These are phyloP conservation scores for Lepas anatifera DNA, from an alignment of 2,888 invertebrate genomes.

Conservation along the genomic window DNA sequence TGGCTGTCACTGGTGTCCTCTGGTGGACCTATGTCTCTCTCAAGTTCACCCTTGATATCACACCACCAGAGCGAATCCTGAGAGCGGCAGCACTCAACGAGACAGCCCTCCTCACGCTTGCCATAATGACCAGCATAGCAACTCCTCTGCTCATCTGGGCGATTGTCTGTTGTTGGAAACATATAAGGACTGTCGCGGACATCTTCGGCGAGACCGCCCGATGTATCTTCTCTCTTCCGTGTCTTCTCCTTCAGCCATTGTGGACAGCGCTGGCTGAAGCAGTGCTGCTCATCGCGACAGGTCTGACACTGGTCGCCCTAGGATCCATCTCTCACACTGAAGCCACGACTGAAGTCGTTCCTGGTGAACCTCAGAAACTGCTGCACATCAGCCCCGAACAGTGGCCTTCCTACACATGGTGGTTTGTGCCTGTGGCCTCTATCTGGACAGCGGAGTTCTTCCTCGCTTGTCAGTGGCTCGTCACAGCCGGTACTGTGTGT, in stretches of 20 bases:
- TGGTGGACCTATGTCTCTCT: conserved; percentile 84
- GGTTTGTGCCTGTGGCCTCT: conserved; percentile 58
- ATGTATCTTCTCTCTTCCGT: conserved; percentile 71
- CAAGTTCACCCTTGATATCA: conserved; percentile 48
- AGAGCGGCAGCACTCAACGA: conserved; percentile 75
- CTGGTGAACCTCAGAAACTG: conserved; percentile 30
- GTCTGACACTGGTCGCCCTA: conserved; percentile 66
- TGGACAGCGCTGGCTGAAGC: conserved; percentile 67
- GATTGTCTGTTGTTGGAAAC: conserved; percentile 61
- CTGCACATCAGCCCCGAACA: conserved; percentile 61
- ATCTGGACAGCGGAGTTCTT: conserved; percentile 92
- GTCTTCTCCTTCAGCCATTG: conserved; percentile 69
- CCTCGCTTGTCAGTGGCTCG: conserved; percentile 86
- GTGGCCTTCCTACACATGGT: conserved; percentile 45
- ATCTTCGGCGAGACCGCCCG: conserved; percentile 82
- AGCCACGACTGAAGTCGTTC: conserved; percentile 15
- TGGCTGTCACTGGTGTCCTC: conserved; percentile 54
- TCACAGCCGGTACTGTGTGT: conserved; percentile 82
- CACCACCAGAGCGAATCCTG: conserved; percentile 41
- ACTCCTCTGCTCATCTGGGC: conserved; percentile 61
- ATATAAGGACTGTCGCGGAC: conserved; percentile 66
- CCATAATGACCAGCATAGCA: conserved; percentile 73
- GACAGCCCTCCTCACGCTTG: conserved; percentile 67
- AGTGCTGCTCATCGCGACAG: conserved; percentile 73
- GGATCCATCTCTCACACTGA: conserved; percentile 64